Evolutionary conservation across 2,797 vertebrate species (phyloP).

Genomic region (Adrianichthys oophorus): DNA sequence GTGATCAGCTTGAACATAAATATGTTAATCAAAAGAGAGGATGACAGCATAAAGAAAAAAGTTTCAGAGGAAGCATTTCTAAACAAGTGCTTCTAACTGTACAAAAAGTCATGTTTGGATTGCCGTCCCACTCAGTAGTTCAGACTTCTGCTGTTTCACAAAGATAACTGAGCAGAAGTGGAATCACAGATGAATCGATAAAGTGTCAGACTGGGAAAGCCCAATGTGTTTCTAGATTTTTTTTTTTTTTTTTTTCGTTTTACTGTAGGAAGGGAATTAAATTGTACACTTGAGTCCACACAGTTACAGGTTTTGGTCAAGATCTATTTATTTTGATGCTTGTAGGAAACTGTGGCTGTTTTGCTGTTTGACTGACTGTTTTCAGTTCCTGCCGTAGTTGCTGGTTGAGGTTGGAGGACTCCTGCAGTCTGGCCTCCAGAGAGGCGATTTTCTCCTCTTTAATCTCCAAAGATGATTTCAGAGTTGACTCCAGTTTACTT

Average conservation of each 20-base stretch:
- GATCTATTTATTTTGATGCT: neutral
- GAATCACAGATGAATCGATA: conserved; percentile 49
- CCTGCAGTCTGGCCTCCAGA: conserved; percentile 95
- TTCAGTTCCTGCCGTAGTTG: conserved; percentile 97
- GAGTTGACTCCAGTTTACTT: conserved; percentile 92
- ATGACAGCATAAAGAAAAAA: neutral
- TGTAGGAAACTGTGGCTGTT: neutral
- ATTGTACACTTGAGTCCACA: neutral
- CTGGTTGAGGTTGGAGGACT: conserved; percentile 97
- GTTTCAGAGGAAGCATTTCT: neutral
- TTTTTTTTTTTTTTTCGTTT: neutral
- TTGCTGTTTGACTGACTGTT: conserved; percentile 80
- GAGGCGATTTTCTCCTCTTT: conserved; percentile 98
- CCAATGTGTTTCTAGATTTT: conserved; percentile 22
- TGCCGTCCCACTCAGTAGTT: conserved; percentile 8
- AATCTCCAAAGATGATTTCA: conserved; percentile 97
- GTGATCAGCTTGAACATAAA: neutral
- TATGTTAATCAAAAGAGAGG: neutral
- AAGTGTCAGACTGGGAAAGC: conserved; percentile 33
- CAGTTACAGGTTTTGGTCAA: neutral
- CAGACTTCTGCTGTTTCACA: conserved; percentile 48
- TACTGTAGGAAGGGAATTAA: conserved; percentile 5
- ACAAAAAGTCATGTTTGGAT: neutral
- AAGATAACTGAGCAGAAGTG: conserved; percentile 46
- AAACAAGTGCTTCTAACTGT: conserved; percentile 1